Evolutionary conservation across 2,113 vertebrate species (phyloP), one percentile per base, ranked within the genome.

Genomic region (Chinchilla lanigera): DNA sequence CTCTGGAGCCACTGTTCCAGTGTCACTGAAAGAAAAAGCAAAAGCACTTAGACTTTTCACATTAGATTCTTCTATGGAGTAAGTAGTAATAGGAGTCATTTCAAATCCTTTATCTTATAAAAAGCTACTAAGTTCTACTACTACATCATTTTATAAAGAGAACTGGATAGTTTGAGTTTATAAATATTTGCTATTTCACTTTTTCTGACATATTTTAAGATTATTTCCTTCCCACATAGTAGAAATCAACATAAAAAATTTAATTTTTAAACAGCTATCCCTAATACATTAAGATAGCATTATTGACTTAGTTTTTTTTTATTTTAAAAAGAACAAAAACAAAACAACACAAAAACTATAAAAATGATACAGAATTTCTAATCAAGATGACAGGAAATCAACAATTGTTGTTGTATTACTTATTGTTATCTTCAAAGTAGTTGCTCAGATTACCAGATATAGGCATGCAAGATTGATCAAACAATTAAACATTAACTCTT

Each of bases 1-100:
- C 98, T 99, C 99, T 69, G 99, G 99, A 89, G 99, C 98, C 60
- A 98, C 90, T 9, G 99, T 99, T 90, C 99, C 99, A 14, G 99
- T 99, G 93, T 99, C 99, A 94, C 99, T 99, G 98, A 86, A 98
- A 98, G 96, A 97, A 97, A 83, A 97, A 91, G 96, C 94, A 9
- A 86, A 94, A 54, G 20, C 41, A 44, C 38, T 20, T 89, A 35
- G 4, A 81, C 77, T 97, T 96, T 33, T 94, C 47, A 89, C 14
- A 82, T 28, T 47, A 93, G 58, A 60, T 93, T 95, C 67, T 94
- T 95, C 78, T 71, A 52, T 71, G 13, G 28, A 19, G 33, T 78
- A 80, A 67, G 54, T 85, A 92, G 71, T 69, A 93, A 81, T 3
- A 84, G 14, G 13, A 67, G 11, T 63, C 92, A 85, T 10, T 93